Conservation (phyloP, 2,797 vertebrate species). For the Danio jaintianensis region DNA sequence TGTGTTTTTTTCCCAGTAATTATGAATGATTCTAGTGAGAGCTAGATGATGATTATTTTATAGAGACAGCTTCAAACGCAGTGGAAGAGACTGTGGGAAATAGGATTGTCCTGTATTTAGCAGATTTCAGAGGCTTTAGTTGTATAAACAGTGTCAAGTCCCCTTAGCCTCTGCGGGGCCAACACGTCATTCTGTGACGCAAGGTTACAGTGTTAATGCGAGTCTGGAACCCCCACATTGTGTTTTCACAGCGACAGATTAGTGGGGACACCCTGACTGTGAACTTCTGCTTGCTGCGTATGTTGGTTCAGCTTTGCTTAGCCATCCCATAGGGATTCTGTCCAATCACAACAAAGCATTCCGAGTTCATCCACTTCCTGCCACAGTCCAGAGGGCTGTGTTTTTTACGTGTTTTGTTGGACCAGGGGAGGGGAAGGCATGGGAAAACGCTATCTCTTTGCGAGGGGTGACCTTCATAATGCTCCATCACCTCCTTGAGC, state of each 20-base stretch:
- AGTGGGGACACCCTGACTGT: constrained; percentile 36
- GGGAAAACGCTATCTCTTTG: constrained; percentile 35
- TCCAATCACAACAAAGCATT: constrained; percentile 52
- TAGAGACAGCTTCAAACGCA: neutral
- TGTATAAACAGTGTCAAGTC: constrained; percentile 48
- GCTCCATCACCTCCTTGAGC: neutral
- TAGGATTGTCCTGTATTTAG: constrained; percentile 3
- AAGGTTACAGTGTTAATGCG: constrained; percentile 26
- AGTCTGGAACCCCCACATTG: constrained; percentile 37
- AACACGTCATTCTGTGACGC: constrained; percentile 35
- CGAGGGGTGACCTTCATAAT: constrained; percentile 35
- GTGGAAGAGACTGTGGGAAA: constrained; percentile 27
- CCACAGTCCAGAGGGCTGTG: constrained; percentile 67
- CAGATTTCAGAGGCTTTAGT: constrained; percentile 41
- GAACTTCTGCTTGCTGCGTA: constrained; percentile 34
- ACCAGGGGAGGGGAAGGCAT: constrained; percentile 23
- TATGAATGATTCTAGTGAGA: neutral
- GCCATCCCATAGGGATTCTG: constrained; percentile 20
- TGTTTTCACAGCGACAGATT: constrained; percentile 35
- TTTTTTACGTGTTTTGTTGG: constrained; percentile 58
- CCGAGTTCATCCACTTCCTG: constrained; percentile 75
- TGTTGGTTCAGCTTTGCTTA: constrained; percentile 38
- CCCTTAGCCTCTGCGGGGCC: constrained; percentile 33
- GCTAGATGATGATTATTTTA: neutral
- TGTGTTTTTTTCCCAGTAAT: neutral